These are phyloP conservation scores for Bombyx mori DNA, from an alignment of 1,140 invertebrate genomes.

Conservation along the genomic window DNA sequence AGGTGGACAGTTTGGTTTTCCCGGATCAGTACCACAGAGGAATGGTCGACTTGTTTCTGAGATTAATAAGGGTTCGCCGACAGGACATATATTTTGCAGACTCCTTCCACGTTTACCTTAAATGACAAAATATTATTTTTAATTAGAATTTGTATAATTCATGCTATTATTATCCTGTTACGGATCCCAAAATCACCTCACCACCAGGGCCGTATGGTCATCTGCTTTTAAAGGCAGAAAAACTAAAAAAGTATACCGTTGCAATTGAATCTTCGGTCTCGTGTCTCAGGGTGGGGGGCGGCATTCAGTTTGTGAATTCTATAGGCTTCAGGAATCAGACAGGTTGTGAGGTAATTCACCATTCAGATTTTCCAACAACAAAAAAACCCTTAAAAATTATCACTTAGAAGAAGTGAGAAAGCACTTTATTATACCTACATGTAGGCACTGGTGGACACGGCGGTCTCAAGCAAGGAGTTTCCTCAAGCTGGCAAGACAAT, in stretches of 20 bases:
- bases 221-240: too few species aligned
- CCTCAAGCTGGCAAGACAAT: constrained; percentile 83
- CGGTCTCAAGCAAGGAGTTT: constrained; percentile 80
- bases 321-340: too few species aligned
- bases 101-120: constrained; percentile 80
- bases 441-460: constrained; percentile 88
- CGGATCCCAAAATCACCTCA: too few species aligned
- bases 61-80: constrained; percentile 84
- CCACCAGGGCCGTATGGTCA: too few species aligned
- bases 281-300: not conserved
- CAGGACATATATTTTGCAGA: constrained; percentile 82
- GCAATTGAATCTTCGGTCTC: not conserved
- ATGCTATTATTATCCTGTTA: too few species aligned
- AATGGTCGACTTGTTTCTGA: constrained; percentile 83
- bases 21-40: constrained; percentile 84
- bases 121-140: constrained; percentile 8
- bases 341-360: too few species aligned
- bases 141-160: too few species aligned
- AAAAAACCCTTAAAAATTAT: too few species aligned
- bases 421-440: constrained; percentile 71
- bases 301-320: too few species aligned
- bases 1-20: constrained; percentile 86
- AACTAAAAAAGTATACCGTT: not conserved
- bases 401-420: not conserved
- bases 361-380: too few species aligned